These are phyloP conservation scores for Notodonta dromedarius DNA, from an alignment of 2,888 invertebrate genomes.

Conservation along the genomic window DNA sequence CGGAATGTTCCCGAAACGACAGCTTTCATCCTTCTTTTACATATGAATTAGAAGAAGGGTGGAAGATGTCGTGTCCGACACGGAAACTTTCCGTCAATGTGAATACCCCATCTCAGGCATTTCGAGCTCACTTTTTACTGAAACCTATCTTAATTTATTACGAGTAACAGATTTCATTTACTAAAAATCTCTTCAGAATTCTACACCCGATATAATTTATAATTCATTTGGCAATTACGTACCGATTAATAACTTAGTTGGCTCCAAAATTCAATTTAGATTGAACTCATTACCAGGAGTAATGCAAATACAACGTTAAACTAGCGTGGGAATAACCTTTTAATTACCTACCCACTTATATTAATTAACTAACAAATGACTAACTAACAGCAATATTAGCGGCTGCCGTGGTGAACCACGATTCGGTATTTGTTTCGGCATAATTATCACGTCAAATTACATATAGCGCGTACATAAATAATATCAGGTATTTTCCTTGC, in stretches of 20 bases:
- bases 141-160: no score
- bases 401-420: conserved; percentile 27
- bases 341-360: background rate
- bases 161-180: no score
- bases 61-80: no score
- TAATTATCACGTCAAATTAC: conserved; percentile 37
- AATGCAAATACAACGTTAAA: background rate
- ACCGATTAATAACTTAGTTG: no score
- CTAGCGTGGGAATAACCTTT: background rate
- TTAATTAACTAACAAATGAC: background rate
- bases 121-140: no score
- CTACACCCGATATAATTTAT: no score
- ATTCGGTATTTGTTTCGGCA: conserved; percentile 27
- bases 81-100: no score
- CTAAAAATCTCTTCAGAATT: no score
- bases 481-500: conserved; percentile 24
- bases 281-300: background rate
- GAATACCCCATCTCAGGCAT: no score
- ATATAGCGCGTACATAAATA: conserved; percentile 28
- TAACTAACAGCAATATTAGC: conserved; percentile 22
- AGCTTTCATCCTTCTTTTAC: background rate
- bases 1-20: no score
- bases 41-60: no score
- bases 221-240: no score
- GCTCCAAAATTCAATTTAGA: background rate